These are phyloP conservation scores for Origma solitaria DNA, from an alignment of 2,113 vertebrate species.

Conservation along the genomic window DNA sequence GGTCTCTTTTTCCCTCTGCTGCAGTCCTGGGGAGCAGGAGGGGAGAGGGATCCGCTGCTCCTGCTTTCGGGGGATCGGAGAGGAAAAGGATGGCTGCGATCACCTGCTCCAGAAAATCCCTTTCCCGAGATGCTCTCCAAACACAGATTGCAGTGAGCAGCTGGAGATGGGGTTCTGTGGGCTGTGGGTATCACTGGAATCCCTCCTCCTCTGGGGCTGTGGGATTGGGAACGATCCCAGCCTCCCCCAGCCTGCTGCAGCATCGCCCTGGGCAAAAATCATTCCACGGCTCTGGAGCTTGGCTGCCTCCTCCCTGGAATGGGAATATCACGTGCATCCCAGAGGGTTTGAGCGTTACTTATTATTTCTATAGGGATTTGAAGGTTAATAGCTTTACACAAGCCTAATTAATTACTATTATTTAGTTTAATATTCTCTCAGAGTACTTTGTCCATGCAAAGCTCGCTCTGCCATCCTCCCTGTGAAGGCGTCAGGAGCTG, in stretches of 20 bases:
- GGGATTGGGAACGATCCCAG: background rate
- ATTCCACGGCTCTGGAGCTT: background rate
- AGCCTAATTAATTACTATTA: conserved; percentile 57
- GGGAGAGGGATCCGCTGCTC: background rate
- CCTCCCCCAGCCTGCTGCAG: background rate
- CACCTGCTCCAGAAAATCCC: background rate
- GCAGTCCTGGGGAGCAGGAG: background rate
- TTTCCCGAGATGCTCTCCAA: background rate
- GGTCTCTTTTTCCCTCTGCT: background rate
- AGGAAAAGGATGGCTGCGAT: background rate
- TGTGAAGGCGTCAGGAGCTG: background rate
- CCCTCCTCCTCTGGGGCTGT: background rate
- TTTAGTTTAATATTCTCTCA: conserved; percentile 40
- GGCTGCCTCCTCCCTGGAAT: background rate
- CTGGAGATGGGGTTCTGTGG: rapidly evolving
- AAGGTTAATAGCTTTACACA: conserved; percentile 61
- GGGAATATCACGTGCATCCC: background rate
- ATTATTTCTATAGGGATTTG: conserved; percentile 34
- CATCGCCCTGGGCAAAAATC: background rate
- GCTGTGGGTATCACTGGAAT: rapidly evolving
- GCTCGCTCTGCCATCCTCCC: background rate
- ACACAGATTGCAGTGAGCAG: background rate
- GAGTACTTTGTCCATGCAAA: background rate
- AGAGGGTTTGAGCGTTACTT: background rate
- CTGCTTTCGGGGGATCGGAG: background rate